A percentile compares a stretch with the other conserved stretches of the same genome.
Conservation (phyloP, 1,140 invertebrate genomes). For the Cryptotermes secundus region DNA sequence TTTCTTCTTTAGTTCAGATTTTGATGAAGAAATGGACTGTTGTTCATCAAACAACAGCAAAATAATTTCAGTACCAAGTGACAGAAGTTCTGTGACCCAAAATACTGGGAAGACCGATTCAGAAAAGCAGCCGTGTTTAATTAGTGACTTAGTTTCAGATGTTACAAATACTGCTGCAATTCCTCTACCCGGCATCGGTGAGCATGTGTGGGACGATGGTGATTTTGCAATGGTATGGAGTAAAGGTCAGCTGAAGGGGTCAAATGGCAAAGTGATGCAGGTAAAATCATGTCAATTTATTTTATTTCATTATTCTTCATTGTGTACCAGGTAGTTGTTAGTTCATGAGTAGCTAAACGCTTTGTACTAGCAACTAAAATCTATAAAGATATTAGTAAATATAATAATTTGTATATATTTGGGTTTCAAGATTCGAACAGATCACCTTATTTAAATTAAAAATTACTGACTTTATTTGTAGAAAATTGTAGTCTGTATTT, state of each 20-base stretch:
- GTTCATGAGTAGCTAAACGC: too few relatives aligned
- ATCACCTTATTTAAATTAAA: too few relatives aligned
- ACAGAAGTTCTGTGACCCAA: neutral
- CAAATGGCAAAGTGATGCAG: conserved; percentile 39
- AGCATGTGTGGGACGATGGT: neutral
- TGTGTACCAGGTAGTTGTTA: too few relatives aligned
- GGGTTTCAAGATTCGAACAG: too few relatives aligned
- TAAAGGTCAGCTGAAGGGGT: conserved; percentile 46
- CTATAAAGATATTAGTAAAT: too few relatives aligned
- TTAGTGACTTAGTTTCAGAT: neutral
- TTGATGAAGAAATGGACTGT: neutral
- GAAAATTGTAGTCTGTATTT: too few relatives aligned
- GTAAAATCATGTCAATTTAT: conserved; percentile 27
- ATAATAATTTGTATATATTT: too few relatives aligned
- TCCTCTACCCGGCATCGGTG: neutral
- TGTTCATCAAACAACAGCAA: neutral
- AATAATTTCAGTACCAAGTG: neutral
- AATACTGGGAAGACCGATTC: neutral
- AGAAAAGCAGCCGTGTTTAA: too few relatives aligned
- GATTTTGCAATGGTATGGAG: conserved; percentile 45
- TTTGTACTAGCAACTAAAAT: too few relatives aligned
- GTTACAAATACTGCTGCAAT: neutral
- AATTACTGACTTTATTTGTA: too few relatives aligned
- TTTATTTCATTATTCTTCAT: too few relatives aligned
- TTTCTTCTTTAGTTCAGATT: neutral